Evolutionary conservation across 2,888 invertebrate genomes (phyloP), one percentile per base, ranked within the genome.

Genomic region (Nycteola revayana): DNA sequence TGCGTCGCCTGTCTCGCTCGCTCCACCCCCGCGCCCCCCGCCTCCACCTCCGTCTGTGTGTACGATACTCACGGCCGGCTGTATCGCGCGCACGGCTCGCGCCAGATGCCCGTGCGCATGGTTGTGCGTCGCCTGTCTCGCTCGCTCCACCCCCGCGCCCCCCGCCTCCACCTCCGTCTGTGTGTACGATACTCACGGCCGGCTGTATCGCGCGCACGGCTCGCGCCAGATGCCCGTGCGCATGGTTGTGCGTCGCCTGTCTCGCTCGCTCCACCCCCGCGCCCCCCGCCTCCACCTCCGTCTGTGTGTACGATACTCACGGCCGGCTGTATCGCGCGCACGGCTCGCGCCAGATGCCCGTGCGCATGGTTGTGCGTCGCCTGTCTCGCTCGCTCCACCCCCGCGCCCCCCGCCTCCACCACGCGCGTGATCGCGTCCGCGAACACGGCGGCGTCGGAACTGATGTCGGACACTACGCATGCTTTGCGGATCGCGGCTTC

Each of bases 371-470:
- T 2, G n/a, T 34, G 43, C 24, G 38, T 25, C 1, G 57, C 26
- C 9, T 1, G 9, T 0, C 76, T 54, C 22, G 67, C 73, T 14
- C 78, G 75, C 65, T 78, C 74, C 21, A 76, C 43, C 9, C 53
- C 58, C 0, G 64, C 73, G 23, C 74, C 85, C 20, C 62, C 84
- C 27, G 74, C 71, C 61, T 84, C 81, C 61, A 85, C 69, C 45
- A 66, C 69, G 25, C 80, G 73, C 5, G 84, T 83, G 14, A 80
- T 36, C 1, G 79, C 78, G 65, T 81, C 85, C 34, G 82, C 84
- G 66, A 66, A 78, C 60, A 76, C 79, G 0, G 78, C 75, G 22
- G 60, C 66, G 3, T 61, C 69, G 9, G 55, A 39, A 24, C 31
- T 36, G 34, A 50, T 54, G 28, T 42, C 66, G 1, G 58, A 21